Base-by-base conservation (phyloP, 2,888 invertebrate species). In the Spatulosminthurus flaviceps region DNA sequence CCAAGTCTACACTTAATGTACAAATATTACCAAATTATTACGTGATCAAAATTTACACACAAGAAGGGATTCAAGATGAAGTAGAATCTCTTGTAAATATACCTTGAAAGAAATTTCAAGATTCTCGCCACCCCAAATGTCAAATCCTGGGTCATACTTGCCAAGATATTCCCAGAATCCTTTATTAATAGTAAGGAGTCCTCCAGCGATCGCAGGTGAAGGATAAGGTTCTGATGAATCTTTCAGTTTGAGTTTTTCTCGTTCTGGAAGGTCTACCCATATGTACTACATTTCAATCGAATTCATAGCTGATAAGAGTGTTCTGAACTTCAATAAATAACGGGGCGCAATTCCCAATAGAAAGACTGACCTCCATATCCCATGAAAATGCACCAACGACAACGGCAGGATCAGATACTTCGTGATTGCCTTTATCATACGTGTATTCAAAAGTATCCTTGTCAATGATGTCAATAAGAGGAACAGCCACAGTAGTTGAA, bases 51-150 rank as follows among this genome's bases (percentile, higher is more conserved):
- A n/a, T n/a, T n/a, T 5, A 5, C 16, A 60, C 16, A 21, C 19
- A 5, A 7, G 60, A 4, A 60, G n/a, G n/a, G n/a, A n/a, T n/a
- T n/a, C n/a, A n/a, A n/a, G n/a, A n/a, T n/a, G n/a, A n/a, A n/a
- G n/a, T n/a, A n/a, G n/a, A n/a, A n/a, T n/a, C n/a, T n/a, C n/a
- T 64, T 87, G 90, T 88, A 86, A 61, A 42, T 80, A 81, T 86
- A 91, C 91, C 88, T 98, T 98, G 88, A 99, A 99, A 0, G 98
- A 98, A 22, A 99, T 89, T 88, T 98, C 98, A 82, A 98, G 90
- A 89, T 99, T 98, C 89, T 99, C 97, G 66, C 98, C 97, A 81
- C 99, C 99, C 99, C 99, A 99, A 86, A 99, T 99, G 88, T 99
- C 99, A 88, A 99, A 99, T n/a, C 98, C 99, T 73, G 96, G 95